phyloP scores from a whole-genome alignment of 2,797 vertebrate species.

The Schizopygopsis malacanthus region DNA sequence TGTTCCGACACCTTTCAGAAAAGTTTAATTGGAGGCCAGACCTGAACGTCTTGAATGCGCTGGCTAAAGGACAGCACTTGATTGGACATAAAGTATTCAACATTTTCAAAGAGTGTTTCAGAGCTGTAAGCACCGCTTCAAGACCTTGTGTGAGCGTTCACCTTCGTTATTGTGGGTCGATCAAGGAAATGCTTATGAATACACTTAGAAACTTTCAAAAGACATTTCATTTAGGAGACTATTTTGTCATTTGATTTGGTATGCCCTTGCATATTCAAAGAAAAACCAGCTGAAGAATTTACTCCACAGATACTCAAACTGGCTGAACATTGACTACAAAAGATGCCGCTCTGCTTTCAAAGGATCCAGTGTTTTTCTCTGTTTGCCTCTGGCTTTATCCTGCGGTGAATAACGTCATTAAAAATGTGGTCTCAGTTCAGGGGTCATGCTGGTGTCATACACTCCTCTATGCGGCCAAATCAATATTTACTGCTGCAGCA shows the following conservation, averaged over 20 bases:
- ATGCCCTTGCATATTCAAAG: background rate
- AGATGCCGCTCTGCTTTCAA: background rate
- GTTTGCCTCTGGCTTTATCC: background rate
- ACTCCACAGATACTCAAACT: background rate
- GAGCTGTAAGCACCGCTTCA: background rate
- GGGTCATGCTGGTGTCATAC: background rate
- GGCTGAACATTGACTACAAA: background rate
- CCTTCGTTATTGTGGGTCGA: conserved; percentile 1
- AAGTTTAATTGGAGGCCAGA: background rate
- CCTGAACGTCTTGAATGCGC: background rate
- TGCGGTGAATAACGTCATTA: conserved; percentile 26
- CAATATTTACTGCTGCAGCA: background rate
- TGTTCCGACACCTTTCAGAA: background rate
- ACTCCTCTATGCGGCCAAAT: background rate
- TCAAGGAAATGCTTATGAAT: conserved; percentile 30
- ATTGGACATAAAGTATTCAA: background rate
- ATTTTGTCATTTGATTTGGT: background rate
- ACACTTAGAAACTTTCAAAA: background rate
- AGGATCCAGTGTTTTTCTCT: background rate
- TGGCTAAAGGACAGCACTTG: background rate
- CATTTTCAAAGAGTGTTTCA: background rate
- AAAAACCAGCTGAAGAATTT: background rate
- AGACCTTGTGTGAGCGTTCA: background rate
- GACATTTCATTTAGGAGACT: background rate
- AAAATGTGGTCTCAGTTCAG: background rate